A percentile compares a stretch with the other conserved stretches of the same genome.
Evolutionary conservation across 2,797 vertebrate genomes (phyloP).

Genomic region (Erithacus rubecula): DNA sequence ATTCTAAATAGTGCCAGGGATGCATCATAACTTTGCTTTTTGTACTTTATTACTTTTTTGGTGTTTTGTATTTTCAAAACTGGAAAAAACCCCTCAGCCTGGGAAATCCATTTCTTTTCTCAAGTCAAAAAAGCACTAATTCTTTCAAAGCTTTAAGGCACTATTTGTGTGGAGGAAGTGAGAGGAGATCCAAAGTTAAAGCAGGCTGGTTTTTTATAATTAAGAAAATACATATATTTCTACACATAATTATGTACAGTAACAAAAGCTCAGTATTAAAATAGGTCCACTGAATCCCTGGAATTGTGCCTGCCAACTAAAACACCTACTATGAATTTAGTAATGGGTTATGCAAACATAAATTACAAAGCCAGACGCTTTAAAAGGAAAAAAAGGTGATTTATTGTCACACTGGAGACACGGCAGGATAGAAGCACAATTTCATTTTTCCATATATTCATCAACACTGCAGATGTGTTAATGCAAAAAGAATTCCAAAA

Average conservation of each 20-base stretch:
- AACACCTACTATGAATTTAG: constrained; percentile 88
- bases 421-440: constrained; percentile 79
- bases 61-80: neutral
- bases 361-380: constrained; percentile 87
- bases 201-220: constrained; percentile 14
- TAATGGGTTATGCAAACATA: constrained; percentile 89
- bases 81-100: neutral
- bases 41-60: neutral
- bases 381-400: constrained; percentile 89
- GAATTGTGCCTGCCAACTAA: constrained; percentile 81
- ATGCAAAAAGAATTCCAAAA: constrained; percentile 82
- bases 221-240: constrained; percentile 57
- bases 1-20: neutral
- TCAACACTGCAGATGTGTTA: constrained; percentile 82
- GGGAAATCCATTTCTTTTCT: neutral
- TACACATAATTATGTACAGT: constrained; percentile 66
- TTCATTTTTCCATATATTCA: constrained; percentile 88
- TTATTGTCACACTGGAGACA: constrained; percentile 86
- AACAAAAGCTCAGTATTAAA: constrained; percentile 74
- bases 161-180: neutral
- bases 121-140: neutral
- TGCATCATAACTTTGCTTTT: neutral
- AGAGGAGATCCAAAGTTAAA: constrained; percentile 18
- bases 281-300: constrained; percentile 72
- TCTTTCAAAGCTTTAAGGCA: constrained; percentile 24